Conservation (phyloP, 2,113 vertebrate species). For the Callospermophilus lateralis region DNA sequence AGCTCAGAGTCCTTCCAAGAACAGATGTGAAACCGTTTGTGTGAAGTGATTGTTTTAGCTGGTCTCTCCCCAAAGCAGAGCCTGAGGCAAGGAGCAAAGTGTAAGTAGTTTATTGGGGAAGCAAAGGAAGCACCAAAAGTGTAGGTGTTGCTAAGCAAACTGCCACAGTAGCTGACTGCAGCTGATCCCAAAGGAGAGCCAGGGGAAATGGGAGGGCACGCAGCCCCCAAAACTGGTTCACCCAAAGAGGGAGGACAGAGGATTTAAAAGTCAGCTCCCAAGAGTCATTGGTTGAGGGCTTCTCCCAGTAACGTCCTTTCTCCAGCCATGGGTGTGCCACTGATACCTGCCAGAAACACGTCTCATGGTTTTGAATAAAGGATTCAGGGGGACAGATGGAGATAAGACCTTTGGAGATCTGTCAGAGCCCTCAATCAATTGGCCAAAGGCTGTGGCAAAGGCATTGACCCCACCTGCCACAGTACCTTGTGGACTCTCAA, state of each 20-base stretch:
- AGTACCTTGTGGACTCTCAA: neutral
- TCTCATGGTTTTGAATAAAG: neutral
- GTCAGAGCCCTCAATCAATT: neutral
- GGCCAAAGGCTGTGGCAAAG: neutral
- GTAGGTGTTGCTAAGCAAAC: neutral
- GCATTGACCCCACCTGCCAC: too few species aligned
- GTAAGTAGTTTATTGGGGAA: neutral
- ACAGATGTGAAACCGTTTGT: neutral
- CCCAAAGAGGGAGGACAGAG: neutral
- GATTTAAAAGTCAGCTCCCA: neutral
- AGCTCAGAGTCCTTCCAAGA: neutral
- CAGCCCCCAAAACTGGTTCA: neutral
- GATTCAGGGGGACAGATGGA: neutral
- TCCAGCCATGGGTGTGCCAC: fast-evolving
- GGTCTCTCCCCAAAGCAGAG: neutral
- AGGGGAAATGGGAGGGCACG: neutral
- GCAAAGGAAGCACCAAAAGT: neutral
- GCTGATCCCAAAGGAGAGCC: neutral
- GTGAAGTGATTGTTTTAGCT: neutral
- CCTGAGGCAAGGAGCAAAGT: neutral
- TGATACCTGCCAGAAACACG: fast-evolving
- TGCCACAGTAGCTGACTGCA: too few species aligned
- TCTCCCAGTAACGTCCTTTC: neutral
- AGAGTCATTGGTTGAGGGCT: neutral
- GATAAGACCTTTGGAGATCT: neutral